Conservation (phyloP, 2,888 invertebrate species). For the Xanthostigma xanthostigma region DNA sequence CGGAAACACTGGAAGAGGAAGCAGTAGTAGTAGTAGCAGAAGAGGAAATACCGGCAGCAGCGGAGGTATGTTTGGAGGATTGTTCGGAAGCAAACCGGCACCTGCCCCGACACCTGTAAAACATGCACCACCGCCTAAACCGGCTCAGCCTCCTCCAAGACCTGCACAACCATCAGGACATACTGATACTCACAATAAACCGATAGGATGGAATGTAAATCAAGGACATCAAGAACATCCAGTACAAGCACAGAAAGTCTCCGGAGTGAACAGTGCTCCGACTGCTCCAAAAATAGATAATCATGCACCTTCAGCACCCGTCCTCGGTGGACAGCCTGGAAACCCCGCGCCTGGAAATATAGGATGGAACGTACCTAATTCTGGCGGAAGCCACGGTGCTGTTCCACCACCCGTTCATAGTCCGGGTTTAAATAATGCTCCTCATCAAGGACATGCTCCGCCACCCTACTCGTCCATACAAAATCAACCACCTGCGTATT, state of each 20-base stretch:
- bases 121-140: not conserved
- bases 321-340: not conserved
- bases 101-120: not conserved
- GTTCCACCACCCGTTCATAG: not conserved
- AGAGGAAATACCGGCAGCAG: conserved; percentile 9
- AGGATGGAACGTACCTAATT: not conserved
- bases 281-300: too few species aligned
- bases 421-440: not conserved
- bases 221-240: not conserved
- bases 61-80: conserved; percentile 6
- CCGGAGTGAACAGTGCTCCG: too few species aligned
- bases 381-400: too few species aligned
- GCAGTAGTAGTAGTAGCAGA: conserved; percentile 9
- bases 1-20: not conserved
- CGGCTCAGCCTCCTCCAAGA: not conserved
- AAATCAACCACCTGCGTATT: too few species aligned
- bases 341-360: not conserved
- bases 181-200: not conserved
- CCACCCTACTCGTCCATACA: not conserved
- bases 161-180: too few species aligned
- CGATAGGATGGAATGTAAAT: not conserved
- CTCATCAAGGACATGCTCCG: not conserved
- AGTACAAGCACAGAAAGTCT: not conserved
- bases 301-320: too few species aligned
- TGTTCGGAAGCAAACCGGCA: not conserved